Conservation (phyloP, 2,113 vertebrate species). For the Deroptyus accipitrinus region DNA sequence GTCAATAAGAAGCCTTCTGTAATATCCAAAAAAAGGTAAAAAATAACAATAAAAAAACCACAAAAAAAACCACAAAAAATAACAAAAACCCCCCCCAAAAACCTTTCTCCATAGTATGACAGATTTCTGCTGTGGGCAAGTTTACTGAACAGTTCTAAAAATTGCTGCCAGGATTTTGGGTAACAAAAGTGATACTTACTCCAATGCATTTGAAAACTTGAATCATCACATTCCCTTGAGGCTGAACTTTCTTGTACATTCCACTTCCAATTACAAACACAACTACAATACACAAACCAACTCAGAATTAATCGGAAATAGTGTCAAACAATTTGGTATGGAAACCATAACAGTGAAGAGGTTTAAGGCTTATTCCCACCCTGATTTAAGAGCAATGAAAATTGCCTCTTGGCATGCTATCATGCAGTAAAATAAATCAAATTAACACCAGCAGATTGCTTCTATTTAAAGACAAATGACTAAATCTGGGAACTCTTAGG, state of each 20-base stretch:
- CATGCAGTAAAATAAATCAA: neutral
- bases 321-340: neutral
- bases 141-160: neutral
- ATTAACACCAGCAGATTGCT: neutral
- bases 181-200: constrained; percentile 77
- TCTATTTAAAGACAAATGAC: neutral
- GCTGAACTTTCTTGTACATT: constrained; percentile 91
- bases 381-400: neutral
- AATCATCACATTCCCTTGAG: constrained; percentile 89
- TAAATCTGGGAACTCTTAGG: neutral
- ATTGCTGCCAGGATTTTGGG: neutral
- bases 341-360: neutral
- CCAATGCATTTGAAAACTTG: constrained; percentile 86
- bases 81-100: no score
- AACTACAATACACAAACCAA: constrained; percentile 70
- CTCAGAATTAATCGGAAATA: neutral
- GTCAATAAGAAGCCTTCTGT: neutral
- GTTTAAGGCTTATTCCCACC: neutral
- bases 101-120: neutral
- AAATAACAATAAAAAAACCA: neutral
- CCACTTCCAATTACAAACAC: constrained; percentile 87
- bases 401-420: neutral
- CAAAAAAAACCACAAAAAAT: neutral
- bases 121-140: neutral
- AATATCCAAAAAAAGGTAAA: neutral